Conservation (phyloP, 2,888 invertebrate species). For the Phaonia tiefii region DNA sequence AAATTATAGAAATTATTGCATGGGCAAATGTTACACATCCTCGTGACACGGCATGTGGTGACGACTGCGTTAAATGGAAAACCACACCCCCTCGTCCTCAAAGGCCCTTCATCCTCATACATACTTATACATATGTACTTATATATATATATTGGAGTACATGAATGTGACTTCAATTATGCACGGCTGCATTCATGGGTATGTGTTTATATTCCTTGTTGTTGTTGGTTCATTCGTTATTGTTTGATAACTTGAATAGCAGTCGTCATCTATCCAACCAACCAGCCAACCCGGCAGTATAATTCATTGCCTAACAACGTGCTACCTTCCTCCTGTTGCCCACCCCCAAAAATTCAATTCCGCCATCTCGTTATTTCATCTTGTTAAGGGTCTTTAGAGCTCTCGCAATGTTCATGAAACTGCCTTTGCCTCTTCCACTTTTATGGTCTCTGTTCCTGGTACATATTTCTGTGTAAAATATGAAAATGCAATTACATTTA, state of each 20-base stretch:
- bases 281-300: no score
- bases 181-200: slow-evolving; percentile 60
- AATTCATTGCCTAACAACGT: no score
- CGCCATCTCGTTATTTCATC: slow-evolving; percentile 62
- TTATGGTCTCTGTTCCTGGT: not conserved
- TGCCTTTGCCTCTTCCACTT: not conserved
- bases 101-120: slow-evolving; percentile 22
- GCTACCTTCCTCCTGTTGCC: slow-evolving; percentile 21
- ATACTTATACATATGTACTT: slow-evolving; percentile 54
- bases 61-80: slow-evolving; percentile 25
- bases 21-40: slow-evolving; percentile 26
- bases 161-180: slow-evolving; percentile 56
- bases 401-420: no score
- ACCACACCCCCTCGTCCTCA: slow-evolving; percentile 62
- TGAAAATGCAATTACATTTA: slow-evolving; percentile 64
- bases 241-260: slow-evolving; percentile 5
- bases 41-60: slow-evolving; percentile 16
- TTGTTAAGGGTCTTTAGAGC: slow-evolving; percentile 55
- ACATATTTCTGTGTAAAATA: slow-evolving; percentile 48
- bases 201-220: slow-evolving; percentile 9
- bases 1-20: slow-evolving; percentile 21
- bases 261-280: not conserved
- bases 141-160: slow-evolving; percentile 7
- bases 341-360: slow-evolving; percentile 54
- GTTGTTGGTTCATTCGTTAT: slow-evolving; percentile 14